Conservation (phyloP, 30 jellyfish, hydroid and myxozoan species). For the Pseudorhiza aurosa region DNA sequence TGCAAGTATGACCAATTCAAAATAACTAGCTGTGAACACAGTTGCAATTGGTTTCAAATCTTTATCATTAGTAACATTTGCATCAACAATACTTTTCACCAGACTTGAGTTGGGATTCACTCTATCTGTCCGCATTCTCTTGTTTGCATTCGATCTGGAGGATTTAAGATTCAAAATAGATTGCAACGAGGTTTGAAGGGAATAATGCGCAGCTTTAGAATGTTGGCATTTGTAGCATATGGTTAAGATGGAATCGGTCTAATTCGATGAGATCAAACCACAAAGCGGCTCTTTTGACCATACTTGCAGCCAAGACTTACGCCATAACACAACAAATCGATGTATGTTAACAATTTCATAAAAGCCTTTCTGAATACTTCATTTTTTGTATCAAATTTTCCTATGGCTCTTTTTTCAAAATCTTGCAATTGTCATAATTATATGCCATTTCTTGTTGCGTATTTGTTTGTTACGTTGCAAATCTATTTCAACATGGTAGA, state of each 20-base stretch:
- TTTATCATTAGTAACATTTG: neutral
- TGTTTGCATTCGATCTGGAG: neutral
- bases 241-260: neutral
- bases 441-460: too few species aligned
- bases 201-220: neutral
- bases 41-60: neutral
- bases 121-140: neutral
- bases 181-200: too few species aligned
- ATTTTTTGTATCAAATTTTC: too few species aligned
- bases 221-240: neutral
- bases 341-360: neutral
- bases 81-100: neutral
- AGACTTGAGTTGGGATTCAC: neutral
- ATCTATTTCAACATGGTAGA: too few species aligned
- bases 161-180: neutral
- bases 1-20: slow-evolving; percentile 40
- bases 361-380: too few species aligned
- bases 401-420: too few species aligned
- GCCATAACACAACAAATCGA: neutral
- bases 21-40: slow-evolving; percentile 30
- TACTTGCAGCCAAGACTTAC: neutral
- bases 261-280: neutral
- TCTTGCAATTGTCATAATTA: too few species aligned
- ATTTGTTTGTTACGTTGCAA: too few species aligned
- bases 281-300: neutral